Evolutionary conservation across 2,888 invertebrate genomes (phyloP), one percentile per base, ranked within the genome.

Genomic region (Hemistola chrysoprasaria): DNA sequence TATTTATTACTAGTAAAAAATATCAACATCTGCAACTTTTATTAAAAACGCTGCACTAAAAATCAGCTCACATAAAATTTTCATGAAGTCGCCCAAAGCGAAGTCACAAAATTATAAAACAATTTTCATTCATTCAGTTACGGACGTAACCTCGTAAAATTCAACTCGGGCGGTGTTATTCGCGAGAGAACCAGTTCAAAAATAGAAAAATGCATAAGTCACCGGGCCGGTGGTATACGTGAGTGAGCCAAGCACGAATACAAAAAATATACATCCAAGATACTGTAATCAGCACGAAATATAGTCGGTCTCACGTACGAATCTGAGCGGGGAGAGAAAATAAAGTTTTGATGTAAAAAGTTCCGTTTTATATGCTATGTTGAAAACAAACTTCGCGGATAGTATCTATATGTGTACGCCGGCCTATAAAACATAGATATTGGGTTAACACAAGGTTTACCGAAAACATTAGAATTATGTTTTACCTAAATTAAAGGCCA

Each of bases 281-380:
- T 59, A 66, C 65, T 70, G 78, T 85, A 84, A 87, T 84, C 82
- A 86, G 76, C 65, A 59, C 70, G 62, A 73, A 78, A 81, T 78
- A 78, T 76, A 78, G 74, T 74, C 69, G 59, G 69, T 61, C 78
- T 73, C 86, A 84, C 87, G 87, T 87, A 82, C 82, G 77, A 80
- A 80, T 77, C 80, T 72, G 73, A 71, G 75, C 70, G 62, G 54
- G 25, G 63, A 64, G 63, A 64, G 65, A 70, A 68, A 82, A 75
- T 76, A 85, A 90, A 89, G 86, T 90, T 90, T 83, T 86, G 89
- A 90, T 90, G 89, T 88, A 85, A 90, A 90, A 90, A 90, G 84
- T 90, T 90, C 60, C 55, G 68, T 84, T 89, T 87, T 84, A 86
- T 84, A 78, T 67, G 74, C 63, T 68, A 65, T 70, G 73, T 75